A percentile compares a stretch with the other conserved stretches of the same genome.
phyloP scores from a whole-genome alignment of 2,797 vertebrate species.

The Tenualosa ilisha region DNA sequence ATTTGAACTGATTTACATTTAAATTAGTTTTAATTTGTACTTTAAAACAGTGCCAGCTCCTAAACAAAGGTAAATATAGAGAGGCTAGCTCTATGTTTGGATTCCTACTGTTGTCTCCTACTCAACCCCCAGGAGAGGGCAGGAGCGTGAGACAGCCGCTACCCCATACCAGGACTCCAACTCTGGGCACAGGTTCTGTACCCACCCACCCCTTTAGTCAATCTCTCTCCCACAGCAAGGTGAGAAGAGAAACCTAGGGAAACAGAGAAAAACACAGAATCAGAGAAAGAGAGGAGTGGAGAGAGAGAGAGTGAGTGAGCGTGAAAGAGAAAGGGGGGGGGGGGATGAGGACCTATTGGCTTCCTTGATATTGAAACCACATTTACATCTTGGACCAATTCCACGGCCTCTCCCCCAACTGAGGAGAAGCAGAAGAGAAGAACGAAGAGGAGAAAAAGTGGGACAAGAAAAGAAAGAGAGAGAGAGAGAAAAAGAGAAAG shows the following conservation, averaged over 20 bases:
- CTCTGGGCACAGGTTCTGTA: neutral
- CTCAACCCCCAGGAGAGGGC: neutral
- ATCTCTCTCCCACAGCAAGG: slow-evolving; percentile 13
- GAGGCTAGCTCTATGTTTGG: neutral
- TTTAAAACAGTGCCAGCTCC: too few relatives aligned
- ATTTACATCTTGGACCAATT: slow-evolving; percentile 46
- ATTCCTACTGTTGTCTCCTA: neutral
- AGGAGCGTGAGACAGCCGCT: neutral
- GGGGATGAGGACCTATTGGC: slow-evolving; percentile 43
- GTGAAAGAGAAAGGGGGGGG: neutral
- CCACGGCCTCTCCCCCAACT: slow-evolving; percentile 25
- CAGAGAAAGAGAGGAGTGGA: slow-evolving; percentile 17
- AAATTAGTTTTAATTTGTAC: too few relatives aligned
- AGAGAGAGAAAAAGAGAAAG: neutral
- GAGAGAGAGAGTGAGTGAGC: slow-evolving; percentile 7
- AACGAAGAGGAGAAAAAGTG: slow-evolving; percentile 32
- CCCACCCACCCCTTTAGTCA: slow-evolving; percentile 21
- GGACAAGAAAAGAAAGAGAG: neutral
- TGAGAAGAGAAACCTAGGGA: neutral
- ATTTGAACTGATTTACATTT: too few relatives aligned
- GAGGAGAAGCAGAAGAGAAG: slow-evolving; percentile 26
- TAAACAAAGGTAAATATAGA: neutral
- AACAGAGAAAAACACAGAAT: neutral
- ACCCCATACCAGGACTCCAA: neutral
- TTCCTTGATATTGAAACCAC: slow-evolving; percentile 52